These are phyloP conservation scores for Coluber constrictor DNA, from an alignment of 2,797 vertebrate genomes.

Conservation along the genomic window DNA sequence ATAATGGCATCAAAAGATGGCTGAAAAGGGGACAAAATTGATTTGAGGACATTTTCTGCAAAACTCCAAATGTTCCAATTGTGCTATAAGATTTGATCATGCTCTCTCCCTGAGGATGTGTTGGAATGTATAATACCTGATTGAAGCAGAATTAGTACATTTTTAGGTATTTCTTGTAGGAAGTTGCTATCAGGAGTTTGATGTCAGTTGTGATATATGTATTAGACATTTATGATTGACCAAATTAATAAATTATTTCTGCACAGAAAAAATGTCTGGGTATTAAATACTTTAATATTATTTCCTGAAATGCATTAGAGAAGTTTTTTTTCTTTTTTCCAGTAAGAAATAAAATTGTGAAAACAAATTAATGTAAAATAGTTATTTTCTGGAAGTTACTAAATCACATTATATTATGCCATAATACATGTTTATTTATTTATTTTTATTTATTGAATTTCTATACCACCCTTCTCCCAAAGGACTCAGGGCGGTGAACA, in stretches of 20 bases:
- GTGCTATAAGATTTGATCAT: background rate
- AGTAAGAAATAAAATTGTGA: background rate
- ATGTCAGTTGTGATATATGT: constrained; percentile 16
- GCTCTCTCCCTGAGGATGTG: background rate
- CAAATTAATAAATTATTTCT: constrained; percentile 32
- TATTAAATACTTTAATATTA: background rate
- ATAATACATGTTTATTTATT: too few relatives aligned
- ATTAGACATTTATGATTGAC: constrained; percentile 21
- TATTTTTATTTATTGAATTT: too few relatives aligned
- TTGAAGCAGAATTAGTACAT: constrained; percentile 5
- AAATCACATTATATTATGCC: background rate
- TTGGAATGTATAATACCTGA: constrained; percentile 18
- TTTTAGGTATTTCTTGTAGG: constrained; percentile 33
- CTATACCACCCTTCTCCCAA: too few relatives aligned
- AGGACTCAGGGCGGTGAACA: too few relatives aligned
- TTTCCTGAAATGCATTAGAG: background rate
- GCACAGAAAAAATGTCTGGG: background rate
- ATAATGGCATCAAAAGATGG: background rate
- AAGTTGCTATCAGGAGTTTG: constrained; percentile 16
- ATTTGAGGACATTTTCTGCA: background rate
- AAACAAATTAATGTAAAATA: background rate
- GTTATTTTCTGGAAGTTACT: background rate
- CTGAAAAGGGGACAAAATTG: background rate
- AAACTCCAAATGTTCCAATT: background rate
- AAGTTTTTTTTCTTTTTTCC: background rate